Evolutionary conservation across 1,140 invertebrate genomes (phyloP), one percentile per base, ranked within the genome.

Genomic region (Plodia interpunctella): DNA sequence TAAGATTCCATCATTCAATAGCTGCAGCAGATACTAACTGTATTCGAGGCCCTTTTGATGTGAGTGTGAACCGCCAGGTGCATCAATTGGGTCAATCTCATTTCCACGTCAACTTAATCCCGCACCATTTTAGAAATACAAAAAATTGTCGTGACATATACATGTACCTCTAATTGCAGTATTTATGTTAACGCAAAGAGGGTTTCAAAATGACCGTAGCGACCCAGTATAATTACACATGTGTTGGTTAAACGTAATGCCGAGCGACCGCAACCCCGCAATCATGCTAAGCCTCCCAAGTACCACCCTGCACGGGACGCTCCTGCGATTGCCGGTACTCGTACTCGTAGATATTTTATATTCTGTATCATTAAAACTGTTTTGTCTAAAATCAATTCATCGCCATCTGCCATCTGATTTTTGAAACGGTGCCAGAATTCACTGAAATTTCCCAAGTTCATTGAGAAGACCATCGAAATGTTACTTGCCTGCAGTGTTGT

Each of bases 361-460:
- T 25, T n/a, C 21, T 25, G 21, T 25, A 25, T 25, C 38, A 17
- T 44, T 44, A 44, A 44, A 35, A 18, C 18, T 10, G 9, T 18
- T 19, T 18, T 21, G 21, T 20, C 18, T 51, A 51, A 20, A 51
- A 53, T 53, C 13, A 53, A 53, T 53, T 53, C 21, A 53, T 30
- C 55, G 18, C 55, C 53, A 62, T 64, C 38, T 61, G 18, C 55
- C 53, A 62, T 64, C 38, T 61, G 58, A n/a, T 44, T 61, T 60
- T 65, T 73, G 67, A 68, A 57, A 28, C 49, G 9, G n/a, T 64
- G 70, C 70, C 70, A 73, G 53, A 20, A 38, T 51, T 54, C 65
- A 70, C 64, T 72, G 65, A 66, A 66, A 67, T 63, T 38, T 63
- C 62, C 64, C 68, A 70, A 72, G 69, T 74, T 74, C 72, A 74